phyloP scores from a whole-genome alignment of 2,888 invertebrate genomes.

The Eristalinus aeneus region DNA sequence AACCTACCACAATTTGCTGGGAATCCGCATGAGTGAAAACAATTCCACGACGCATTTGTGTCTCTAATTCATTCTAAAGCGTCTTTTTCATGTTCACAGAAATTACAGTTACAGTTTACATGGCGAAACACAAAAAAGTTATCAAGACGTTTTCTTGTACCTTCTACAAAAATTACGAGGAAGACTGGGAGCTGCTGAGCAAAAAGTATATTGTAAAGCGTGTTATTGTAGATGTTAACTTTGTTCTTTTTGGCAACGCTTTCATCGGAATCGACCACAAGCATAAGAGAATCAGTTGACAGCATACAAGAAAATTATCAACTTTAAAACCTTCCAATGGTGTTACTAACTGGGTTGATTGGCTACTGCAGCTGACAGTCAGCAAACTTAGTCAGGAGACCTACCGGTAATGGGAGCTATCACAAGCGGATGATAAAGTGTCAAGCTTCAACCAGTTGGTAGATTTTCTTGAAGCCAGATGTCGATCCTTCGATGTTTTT shows the following conservation, averaged over 20 bases:
- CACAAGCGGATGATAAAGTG: not conserved
- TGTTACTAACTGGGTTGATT: not conserved
- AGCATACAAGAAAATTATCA: slow-evolving; percentile 21
- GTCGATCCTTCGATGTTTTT: no score
- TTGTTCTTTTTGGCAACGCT: slow-evolving; percentile 12
- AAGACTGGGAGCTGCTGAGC: slow-evolving; percentile 12
- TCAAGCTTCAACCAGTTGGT: not conserved
- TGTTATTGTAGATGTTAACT: slow-evolving; percentile 15
- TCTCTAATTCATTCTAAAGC: slow-evolving; percentile 22
- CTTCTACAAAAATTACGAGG: slow-evolving; percentile 4
- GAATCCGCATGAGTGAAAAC: not conserved
- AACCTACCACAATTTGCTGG: not conserved
- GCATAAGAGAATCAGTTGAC: slow-evolving; percentile 15
- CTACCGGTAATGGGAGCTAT: slow-evolving; percentile 4
- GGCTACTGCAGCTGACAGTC: not conserved
- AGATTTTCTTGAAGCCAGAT: no score
- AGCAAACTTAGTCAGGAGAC: slow-evolving; percentile 17
- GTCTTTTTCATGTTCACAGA: slow-evolving; percentile 18
- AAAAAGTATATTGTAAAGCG: slow-evolving; percentile 33
- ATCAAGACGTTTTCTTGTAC: slow-evolving; percentile 23
- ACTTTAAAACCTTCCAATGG: no score
- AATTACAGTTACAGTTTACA: slow-evolving; percentile 34
- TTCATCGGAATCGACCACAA: slow-evolving; percentile 11
- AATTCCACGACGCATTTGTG: not conserved
- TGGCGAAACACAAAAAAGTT: slow-evolving; percentile 30